Conservation (phyloP, 1,140 invertebrate species). For the Battus philenor region DNA sequence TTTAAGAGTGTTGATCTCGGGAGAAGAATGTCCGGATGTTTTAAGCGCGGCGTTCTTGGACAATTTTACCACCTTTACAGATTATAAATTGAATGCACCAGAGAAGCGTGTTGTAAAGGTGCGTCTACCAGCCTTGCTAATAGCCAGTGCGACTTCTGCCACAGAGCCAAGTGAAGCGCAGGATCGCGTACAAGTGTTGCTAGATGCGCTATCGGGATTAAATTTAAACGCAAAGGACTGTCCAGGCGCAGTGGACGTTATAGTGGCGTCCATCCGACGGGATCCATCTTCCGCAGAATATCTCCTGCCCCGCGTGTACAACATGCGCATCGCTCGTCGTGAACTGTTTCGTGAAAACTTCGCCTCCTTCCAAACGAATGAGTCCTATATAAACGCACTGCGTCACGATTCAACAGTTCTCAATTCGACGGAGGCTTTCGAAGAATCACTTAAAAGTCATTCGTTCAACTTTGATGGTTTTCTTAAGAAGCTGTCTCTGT, state of each 20-base stretch:
- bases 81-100: constrained; percentile 33
- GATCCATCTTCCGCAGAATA: constrained; percentile 19
- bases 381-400: constrained; percentile 39
- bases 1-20: constrained; percentile 30
- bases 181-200: constrained; percentile 4
- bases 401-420: constrained; percentile 19
- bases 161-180: neutral
- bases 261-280: constrained; percentile 19
- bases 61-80: constrained; percentile 34
- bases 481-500: constrained; percentile 31
- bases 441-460: constrained; percentile 16
- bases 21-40: constrained; percentile 10
- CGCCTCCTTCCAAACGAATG: constrained; percentile 25
- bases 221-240: constrained; percentile 2
- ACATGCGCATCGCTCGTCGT: constrained; percentile 29
- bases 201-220: constrained; percentile 16
- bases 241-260: constrained; percentile 9
- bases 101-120: constrained; percentile 27
- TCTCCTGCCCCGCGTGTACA: constrained; percentile 29
- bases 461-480: constrained; percentile 30
- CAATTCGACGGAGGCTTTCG: constrained; percentile 2
- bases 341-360: constrained; percentile 36
- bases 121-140: constrained; percentile 26
- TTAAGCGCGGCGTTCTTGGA: constrained; percentile 27
- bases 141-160: constrained; percentile 11